phyloP scores from a whole-genome alignment of 2,113 vertebrate species.

The Serilophus lunatus region DNA sequence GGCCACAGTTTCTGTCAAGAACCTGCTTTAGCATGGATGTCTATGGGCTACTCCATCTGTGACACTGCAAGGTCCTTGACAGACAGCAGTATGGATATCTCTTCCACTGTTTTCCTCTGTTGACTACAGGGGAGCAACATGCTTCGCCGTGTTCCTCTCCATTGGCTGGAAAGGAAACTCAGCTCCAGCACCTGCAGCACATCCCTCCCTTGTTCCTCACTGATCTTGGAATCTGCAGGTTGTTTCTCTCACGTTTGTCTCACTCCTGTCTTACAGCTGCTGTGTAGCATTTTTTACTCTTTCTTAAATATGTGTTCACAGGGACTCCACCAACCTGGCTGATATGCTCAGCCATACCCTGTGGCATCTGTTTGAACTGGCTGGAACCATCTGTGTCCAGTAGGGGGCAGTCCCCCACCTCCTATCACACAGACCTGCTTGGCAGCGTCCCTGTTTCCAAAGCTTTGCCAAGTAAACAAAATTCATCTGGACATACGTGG shows the following conservation, averaged over 20 bases:
- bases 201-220: not conserved
- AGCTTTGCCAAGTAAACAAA: not conserved
- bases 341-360: not conserved
- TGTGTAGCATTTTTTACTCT: not conserved
- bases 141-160: not conserved
- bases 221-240: not conserved
- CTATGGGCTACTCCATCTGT: not conserved
- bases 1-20: not conserved
- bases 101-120: not conserved
- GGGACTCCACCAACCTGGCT: not conserved
- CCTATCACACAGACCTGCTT: not conserved
- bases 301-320: not conserved
- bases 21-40: not conserved
- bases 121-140: not conserved
- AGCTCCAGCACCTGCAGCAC: not conserved
- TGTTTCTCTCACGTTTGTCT: not conserved
- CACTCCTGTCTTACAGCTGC: not conserved
- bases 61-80: not conserved
- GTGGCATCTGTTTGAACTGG: fast-evolving
- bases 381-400: fast-evolving
- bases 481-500: too few relatives aligned
- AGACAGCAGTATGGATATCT: not conserved
- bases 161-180: not conserved
- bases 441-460: not conserved
- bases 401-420: fast-evolving